phyloP scores from a whole-genome alignment of 2,113 vertebrate species.

The Myodes glareolus region DNA sequence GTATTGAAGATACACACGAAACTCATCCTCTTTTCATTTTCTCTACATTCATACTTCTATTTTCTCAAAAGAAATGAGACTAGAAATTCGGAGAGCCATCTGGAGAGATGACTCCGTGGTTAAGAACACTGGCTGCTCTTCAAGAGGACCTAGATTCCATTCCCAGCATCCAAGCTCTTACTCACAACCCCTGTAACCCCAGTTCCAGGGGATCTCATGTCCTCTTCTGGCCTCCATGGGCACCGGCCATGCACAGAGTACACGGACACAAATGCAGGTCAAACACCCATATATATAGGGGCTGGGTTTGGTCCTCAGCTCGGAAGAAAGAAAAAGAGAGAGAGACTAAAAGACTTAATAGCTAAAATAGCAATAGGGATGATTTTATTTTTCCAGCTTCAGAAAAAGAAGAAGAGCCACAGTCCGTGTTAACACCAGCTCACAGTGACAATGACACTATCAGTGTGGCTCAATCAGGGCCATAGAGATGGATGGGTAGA shows the following conservation, averaged over 20 bases:
- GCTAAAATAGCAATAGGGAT: not conserved
- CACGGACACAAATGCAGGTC: too few relatives aligned
- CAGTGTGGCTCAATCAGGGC: not conserved
- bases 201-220: too few relatives aligned
- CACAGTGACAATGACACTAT: not conserved
- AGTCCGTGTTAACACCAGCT: not conserved
- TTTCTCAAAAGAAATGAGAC: constrained; percentile 16
- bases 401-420: not conserved
- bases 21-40: not conserved
- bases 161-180: too few relatives aligned
- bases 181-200: too few relatives aligned
- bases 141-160: too few relatives aligned
- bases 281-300: too few relatives aligned
- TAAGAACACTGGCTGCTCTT: too few relatives aligned
- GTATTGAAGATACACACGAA: not conserved
- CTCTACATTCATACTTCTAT: not conserved
- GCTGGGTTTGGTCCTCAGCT: too few relatives aligned
- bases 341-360: not conserved
- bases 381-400: not conserved
- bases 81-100: not conserved
- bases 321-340: too few relatives aligned
- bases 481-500: not conserved
- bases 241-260: too few relatives aligned
- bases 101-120: too few relatives aligned
- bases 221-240: too few relatives aligned